These are phyloP conservation scores for Coregonus sp. DNA, from an alignment of 2,797 vertebrate genomes.

Conservation along the genomic window DNA sequence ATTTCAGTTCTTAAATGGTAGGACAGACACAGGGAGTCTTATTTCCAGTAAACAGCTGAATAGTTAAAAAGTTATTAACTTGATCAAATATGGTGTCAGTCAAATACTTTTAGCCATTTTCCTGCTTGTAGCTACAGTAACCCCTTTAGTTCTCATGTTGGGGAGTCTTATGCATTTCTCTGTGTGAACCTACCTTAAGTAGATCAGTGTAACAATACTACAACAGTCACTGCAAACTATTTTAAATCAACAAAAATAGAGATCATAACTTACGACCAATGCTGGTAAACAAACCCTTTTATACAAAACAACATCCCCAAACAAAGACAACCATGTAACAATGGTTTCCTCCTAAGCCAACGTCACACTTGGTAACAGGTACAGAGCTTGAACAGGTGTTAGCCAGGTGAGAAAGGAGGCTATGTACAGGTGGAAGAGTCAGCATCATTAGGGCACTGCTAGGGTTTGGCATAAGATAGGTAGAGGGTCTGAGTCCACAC, in stretches of 20 bases:
- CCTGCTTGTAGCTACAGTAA: neutral
- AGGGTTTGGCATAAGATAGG: conserved; percentile 11
- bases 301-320: conserved; percentile 4
- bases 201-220: conserved; percentile 11
- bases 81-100: neutral
- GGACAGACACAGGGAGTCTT: neutral
- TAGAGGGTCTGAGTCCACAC: neutral
- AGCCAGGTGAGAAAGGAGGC: neutral
- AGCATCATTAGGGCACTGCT: conserved; percentile 31
- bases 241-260: conserved; percentile 3
- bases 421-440: neutral
- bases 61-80: neutral
- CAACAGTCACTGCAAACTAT: conserved; percentile 8
- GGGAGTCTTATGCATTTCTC: neutral
- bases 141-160: conserved; percentile 1
- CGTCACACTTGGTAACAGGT: conserved; percentile 10
- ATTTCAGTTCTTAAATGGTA: neutral
- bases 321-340: conserved; percentile 13
- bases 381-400: conserved; percentile 2
- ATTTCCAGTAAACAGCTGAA: neutral
- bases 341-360: conserved; percentile 17
- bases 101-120: neutral
- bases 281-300: conserved; percentile 20
- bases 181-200: conserved; percentile 15
- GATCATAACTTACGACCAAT: conserved; percentile 17